Conservation (phyloP, 1,140 invertebrate genomes). For the Cotesia chilonis region DNA sequence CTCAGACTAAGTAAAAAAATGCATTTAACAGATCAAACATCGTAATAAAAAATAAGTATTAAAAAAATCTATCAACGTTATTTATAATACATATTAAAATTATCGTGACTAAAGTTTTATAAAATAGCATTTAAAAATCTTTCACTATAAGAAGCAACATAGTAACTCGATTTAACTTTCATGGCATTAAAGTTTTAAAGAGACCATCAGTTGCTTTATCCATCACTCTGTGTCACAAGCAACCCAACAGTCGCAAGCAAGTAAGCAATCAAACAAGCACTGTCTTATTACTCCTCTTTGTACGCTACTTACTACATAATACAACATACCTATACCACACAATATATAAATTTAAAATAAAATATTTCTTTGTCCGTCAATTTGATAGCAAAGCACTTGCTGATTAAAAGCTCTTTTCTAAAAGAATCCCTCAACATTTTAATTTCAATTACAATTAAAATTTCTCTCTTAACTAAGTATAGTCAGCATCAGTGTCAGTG, state of each 20-base stretch:
- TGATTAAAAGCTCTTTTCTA: no score
- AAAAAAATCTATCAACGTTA: not conserved
- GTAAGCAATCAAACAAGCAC: not conserved
- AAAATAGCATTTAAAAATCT: not conserved
- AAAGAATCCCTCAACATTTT: no score
- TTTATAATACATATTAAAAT: no score
- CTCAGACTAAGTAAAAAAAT: no score
- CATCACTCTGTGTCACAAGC: not conserved
- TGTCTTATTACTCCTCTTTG: constrained; percentile 17
- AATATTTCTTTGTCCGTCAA: no score
- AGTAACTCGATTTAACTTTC: constrained; percentile 8
- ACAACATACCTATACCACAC: constrained; percentile 5
- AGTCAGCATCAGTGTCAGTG: no score
- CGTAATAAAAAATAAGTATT: not conserved
- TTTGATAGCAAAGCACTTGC: no score
- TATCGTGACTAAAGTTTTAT: not conserved
- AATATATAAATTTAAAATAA: not conserved
- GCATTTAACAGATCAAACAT: no score
- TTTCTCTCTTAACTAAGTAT: no score
- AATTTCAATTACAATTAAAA: no score
- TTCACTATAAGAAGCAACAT: not conserved
- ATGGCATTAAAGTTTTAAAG: constrained; percentile 26
- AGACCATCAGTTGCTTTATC: constrained; percentile 19
- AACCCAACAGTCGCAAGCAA: no score
- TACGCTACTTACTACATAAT: not conserved